Conservation (phyloP, 1,140 invertebrate species). For the Orussus abietinus region DNA sequence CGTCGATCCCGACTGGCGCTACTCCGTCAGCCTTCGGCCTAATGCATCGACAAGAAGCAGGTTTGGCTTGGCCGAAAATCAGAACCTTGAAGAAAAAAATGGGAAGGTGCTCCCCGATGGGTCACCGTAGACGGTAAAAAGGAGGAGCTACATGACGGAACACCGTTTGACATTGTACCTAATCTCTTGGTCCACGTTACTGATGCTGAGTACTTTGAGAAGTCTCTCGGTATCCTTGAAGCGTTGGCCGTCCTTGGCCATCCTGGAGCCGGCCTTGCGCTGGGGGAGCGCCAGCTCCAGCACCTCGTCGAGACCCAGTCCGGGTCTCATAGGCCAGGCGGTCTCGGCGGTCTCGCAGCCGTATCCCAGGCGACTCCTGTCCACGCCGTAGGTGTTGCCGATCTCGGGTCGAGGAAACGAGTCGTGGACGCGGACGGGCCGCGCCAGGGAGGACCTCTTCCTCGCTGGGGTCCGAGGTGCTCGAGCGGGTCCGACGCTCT, state of each 20-base stretch:
- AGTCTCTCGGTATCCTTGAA: conserved; percentile 50
- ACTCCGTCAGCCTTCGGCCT: too few relatives aligned
- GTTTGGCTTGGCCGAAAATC: too few relatives aligned
- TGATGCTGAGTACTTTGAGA: conserved; percentile 49
- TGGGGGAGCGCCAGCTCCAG: conserved; percentile 40
- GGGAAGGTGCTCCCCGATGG: too few relatives aligned
- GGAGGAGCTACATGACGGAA: conserved; percentile 51
- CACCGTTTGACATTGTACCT: conserved; percentile 49
- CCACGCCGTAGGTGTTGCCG: conserved; percentile 13
- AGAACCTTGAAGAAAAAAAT: too few relatives aligned
- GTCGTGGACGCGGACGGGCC: conserved; percentile 44
- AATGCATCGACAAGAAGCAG: too few relatives aligned
- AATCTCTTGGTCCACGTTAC: conserved; percentile 51
- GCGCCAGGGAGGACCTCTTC: conserved; percentile 41
- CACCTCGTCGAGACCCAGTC: conserved; percentile 43
- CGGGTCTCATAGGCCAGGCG: conserved; percentile 40
- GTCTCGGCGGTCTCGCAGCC: conserved; percentile 27
- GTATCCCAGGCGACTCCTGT: conserved; percentile 18
- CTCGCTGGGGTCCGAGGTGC: conserved; percentile 29
- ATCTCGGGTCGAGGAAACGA: conserved; percentile 32
- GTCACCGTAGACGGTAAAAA: too few relatives aligned
- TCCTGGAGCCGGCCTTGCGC: conserved; percentile 29
- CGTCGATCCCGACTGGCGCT: too few relatives aligned
- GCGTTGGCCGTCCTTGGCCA: conserved; percentile 23
- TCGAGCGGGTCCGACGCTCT: not conserved